Evolutionary conservation across 2,113 vertebrate genomes (phyloP), one percentile per base, ranked within the genome.

Genomic region (Helogale parvula): DNA sequence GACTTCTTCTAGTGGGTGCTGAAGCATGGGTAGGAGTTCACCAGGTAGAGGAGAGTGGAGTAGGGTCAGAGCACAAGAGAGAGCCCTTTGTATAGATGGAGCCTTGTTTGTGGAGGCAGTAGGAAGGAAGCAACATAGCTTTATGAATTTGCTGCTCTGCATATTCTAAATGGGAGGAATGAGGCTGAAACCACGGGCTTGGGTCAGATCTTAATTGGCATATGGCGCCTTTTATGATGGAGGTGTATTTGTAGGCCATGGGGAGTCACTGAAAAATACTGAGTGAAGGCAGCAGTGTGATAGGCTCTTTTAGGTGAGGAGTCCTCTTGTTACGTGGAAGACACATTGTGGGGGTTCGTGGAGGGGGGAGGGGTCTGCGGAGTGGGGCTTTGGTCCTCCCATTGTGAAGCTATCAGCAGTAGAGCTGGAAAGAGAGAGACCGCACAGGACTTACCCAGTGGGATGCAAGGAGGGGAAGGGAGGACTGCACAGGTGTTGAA

Each of bases 331-430:
- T 8, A 9, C 1, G 23, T 11, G 27, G 57, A 25, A 13, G 50
- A 31, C 3, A 19, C 15, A 9, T 21, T 11, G 2, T 21, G 5
- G 72, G 27, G 27, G 13, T 3, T 45, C 11, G 13, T 38, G 25
- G 77, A n/a, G 7, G 1, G 31, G 57, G 68, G 6, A 35, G 27
- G 13, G 4, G 5, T 15, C 5, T 27, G 50, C 72, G 72, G 29
- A 27, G 17, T 17, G 19, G 1, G 33, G 2, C 0, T 35, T 17
- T 5, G 9, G 8, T 31, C 8, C 8, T 45, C 11, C 17, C 14
- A 0, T 11, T 17, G 0, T 29, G 72, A 71, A 60, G 27, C 15
- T 1, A 4, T 71, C 31, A 79, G 0, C 8, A 33, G 3, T 29
- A 35, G 27, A 8, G 5, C 38, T 21, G 35, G 38, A 15, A 10